Evolutionary conservation across 2,888 invertebrate genomes (phyloP).

Genomic region (Yponomeuta malinellus): DNA sequence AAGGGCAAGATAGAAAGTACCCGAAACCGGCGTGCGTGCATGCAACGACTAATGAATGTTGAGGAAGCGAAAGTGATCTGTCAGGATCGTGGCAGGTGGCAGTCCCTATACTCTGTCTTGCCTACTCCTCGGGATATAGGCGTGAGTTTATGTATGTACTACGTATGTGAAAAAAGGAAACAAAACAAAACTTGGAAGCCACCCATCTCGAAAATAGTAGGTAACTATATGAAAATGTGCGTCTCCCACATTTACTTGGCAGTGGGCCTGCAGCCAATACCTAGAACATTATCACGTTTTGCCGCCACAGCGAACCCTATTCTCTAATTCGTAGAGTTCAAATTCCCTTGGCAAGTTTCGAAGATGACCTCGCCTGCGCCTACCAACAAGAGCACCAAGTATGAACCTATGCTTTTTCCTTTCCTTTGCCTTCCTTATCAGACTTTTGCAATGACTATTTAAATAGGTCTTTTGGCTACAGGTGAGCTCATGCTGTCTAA

Average conservation of each 20-base stretch:
- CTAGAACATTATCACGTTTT: background rate
- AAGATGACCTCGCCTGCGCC: background rate
- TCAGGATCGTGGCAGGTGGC: too few species aligned
- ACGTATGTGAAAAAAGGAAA: background rate
- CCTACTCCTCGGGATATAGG: too few species aligned
- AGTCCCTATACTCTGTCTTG: too few species aligned
- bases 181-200: background rate
- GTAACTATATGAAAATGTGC: background rate
- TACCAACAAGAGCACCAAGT: background rate
- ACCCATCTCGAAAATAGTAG: background rate
- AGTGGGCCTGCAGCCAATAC: background rate
- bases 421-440: background rate
- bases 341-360: background rate
- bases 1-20: too few species aligned
- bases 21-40: too few species aligned
- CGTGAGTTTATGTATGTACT: too few species aligned
- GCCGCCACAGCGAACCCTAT: background rate
- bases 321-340: background rate
- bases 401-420: background rate
- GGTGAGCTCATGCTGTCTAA: too few species aligned
- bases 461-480: background rate
- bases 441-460: background rate
- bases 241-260: background rate
- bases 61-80: too few species aligned
- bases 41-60: too few species aligned